Conservation (phyloP, 2,797 vertebrate species). For the Typhlichthys eigenmanni region DNA sequence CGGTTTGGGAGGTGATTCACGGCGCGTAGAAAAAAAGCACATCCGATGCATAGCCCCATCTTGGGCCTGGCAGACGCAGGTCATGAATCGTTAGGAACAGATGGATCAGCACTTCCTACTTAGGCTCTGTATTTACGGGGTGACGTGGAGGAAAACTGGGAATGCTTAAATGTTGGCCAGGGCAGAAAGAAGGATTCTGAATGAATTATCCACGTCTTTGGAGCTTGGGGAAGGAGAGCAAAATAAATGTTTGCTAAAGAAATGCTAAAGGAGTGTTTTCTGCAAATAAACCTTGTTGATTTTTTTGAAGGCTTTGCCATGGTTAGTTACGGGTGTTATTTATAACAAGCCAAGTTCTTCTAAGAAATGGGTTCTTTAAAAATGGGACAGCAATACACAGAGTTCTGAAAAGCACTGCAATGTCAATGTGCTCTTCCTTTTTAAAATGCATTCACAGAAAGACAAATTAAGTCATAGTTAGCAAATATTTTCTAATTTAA, state of each 20-base stretch:
- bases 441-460: not conserved
- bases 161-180: slow-evolving; percentile 36
- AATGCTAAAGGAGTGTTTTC: slow-evolving; percentile 17
- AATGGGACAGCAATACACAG: slow-evolving; percentile 1
- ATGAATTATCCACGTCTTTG: slow-evolving; percentile 15
- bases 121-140: slow-evolving; percentile 35
- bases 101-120: slow-evolving; percentile 30
- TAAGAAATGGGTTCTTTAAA: slow-evolving; percentile 14
- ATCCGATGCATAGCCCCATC: slow-evolving; percentile 21
- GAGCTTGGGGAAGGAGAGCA: slow-evolving; percentile 12
- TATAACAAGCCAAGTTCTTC: slow-evolving; percentile 36
- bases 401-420: not conserved
- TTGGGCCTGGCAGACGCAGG: not conserved
- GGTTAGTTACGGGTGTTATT: slow-evolving; percentile 28
- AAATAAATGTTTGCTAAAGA: slow-evolving; percentile 44
- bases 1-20: slow-evolving; percentile 22
- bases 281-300: slow-evolving; percentile 33
- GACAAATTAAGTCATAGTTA: not conserved
- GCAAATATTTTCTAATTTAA: not conserved
- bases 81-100: slow-evolving; percentile 18
- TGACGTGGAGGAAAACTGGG: not conserved
- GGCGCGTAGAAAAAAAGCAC: slow-evolving; percentile 16
- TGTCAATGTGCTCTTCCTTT: slow-evolving; percentile 7
- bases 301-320: slow-evolving; percentile 27
- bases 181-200: slow-evolving; percentile 19